Evolutionary conservation across 2,888 invertebrate genomes (phyloP).

Genomic region (Pristionchus entomophagus): DNA sequence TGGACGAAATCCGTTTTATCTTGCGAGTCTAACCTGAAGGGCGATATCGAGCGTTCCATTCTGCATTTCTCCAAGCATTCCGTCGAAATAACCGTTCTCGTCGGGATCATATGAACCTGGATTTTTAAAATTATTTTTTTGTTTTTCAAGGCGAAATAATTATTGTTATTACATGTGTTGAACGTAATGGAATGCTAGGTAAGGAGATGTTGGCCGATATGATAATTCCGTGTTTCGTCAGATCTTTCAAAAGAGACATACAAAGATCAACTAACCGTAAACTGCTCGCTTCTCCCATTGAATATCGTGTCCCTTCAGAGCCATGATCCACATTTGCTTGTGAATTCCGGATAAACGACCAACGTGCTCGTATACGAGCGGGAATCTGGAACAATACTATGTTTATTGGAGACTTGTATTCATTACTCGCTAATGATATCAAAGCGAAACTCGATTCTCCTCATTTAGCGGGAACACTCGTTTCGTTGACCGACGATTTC

Average conservation of each 20-base stretch:
- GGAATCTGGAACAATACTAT: no score
- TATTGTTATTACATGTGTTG: background rate
- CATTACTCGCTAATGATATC: background rate
- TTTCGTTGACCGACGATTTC: no score
- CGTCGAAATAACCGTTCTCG: background rate
- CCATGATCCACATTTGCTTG: background rate
- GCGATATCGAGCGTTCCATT: conserved; percentile 9
- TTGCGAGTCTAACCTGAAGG: background rate
- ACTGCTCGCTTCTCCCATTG: background rate
- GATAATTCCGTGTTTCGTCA: background rate
- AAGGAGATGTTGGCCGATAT: no score
- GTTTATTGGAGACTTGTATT: background rate
- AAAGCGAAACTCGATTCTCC: background rate
- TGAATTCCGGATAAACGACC: background rate
- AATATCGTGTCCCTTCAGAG: background rate
- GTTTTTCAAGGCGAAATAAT: background rate
- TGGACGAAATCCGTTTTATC: no score
- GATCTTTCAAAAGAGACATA: background rate
- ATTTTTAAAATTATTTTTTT: no score
- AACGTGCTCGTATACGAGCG: background rate
- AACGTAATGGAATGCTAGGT: background rate
- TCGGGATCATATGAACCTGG: background rate
- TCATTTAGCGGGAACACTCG: no score
- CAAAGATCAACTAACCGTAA: background rate
- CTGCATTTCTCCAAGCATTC: conserved; percentile 34